These are phyloP conservation scores for Nautilus pompilius DNA, from an alignment of 1,140 invertebrate genomes.

Conservation along the genomic window DNA sequence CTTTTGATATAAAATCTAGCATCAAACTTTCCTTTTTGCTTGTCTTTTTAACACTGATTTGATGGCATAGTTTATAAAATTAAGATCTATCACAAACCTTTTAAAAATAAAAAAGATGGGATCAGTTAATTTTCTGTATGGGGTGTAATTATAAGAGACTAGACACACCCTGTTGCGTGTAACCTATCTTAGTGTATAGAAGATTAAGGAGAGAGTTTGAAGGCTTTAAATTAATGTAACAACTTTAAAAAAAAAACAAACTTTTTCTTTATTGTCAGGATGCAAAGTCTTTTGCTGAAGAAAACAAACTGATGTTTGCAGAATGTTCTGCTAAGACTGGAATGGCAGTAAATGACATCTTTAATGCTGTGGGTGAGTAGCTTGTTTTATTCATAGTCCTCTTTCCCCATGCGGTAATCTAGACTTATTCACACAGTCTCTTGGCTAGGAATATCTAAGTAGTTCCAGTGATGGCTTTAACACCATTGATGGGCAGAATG, in stretches of 20 bases:
- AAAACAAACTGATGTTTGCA: conserved; percentile 98
- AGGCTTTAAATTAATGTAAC: background rate
- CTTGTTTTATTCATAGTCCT: no score
- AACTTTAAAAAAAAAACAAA: background rate
- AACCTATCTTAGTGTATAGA: background rate
- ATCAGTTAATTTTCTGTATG: background rate
- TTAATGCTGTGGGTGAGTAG: conserved; percentile 89
- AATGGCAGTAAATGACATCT: conserved; percentile 99
- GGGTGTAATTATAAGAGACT: background rate
- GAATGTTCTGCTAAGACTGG: conserved; percentile 99
- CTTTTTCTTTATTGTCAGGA: conserved; percentile 60
- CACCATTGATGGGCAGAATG: no score
- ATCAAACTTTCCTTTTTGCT: no score
- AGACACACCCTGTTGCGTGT: no score
- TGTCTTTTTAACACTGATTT: no score
- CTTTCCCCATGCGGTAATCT: no score
- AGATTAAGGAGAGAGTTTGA: background rate
- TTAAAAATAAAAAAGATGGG: no score
- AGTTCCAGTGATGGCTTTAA: no score
- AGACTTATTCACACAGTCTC: no score
- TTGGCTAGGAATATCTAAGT: no score
- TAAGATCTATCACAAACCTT: background rate
- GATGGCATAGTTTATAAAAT: no score
- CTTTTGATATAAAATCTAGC: no score
- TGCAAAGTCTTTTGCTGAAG: conserved; percentile 95